These are phyloP conservation scores for Aphaenogaster ashmeadi DNA, from an alignment of 1,140 invertebrate species.

Conservation along the genomic window DNA sequence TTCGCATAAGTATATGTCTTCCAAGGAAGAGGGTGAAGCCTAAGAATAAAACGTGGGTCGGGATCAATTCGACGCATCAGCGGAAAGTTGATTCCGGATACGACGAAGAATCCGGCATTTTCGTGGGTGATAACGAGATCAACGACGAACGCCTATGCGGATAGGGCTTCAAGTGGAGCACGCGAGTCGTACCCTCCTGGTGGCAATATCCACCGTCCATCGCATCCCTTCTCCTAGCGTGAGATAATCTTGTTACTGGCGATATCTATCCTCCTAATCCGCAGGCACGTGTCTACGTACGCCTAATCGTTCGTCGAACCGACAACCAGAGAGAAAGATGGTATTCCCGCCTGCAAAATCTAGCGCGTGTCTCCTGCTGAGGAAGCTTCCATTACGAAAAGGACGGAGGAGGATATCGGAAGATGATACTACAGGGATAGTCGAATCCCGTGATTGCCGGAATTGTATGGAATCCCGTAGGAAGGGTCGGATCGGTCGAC, in stretches of 20 bases:
- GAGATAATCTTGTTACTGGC: slow-evolving; percentile 84
- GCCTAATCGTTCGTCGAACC: slow-evolving; percentile 81
- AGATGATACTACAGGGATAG: slow-evolving; percentile 45
- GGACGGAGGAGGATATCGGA: slow-evolving; percentile 38
- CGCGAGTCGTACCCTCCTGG: slow-evolving; percentile 70
- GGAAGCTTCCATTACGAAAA: slow-evolving; percentile 29
- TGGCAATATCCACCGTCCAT: slow-evolving; percentile 57
- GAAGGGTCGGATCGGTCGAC: slow-evolving; percentile 27
- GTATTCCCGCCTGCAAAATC: slow-evolving; percentile 6
- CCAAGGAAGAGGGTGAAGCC: not conserved
- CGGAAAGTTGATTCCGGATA: not conserved
- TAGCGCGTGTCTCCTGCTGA: not conserved
- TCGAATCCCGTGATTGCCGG: slow-evolving; percentile 43
- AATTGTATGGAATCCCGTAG: slow-evolving; percentile 43
- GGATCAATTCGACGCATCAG: slow-evolving; percentile 16
- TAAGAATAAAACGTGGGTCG: not conserved
- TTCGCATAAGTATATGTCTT: not conserved
- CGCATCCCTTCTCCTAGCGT: slow-evolving; percentile 21
- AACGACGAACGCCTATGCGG: slow-evolving; percentile 73
- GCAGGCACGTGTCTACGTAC: slow-evolving; percentile 78
- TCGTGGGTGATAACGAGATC: slow-evolving; percentile 81
- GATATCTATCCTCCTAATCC: slow-evolving; percentile 83
- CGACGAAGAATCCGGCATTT: slow-evolving; percentile 71
- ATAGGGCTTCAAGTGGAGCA: slow-evolving; percentile 84
- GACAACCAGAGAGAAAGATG: slow-evolving; percentile 29